A percentile compares a stretch with the other conserved stretches of the same genome.
Conservation (phyloP, 2,113 vertebrate species). For the Lophotis ruficrista region DNA sequence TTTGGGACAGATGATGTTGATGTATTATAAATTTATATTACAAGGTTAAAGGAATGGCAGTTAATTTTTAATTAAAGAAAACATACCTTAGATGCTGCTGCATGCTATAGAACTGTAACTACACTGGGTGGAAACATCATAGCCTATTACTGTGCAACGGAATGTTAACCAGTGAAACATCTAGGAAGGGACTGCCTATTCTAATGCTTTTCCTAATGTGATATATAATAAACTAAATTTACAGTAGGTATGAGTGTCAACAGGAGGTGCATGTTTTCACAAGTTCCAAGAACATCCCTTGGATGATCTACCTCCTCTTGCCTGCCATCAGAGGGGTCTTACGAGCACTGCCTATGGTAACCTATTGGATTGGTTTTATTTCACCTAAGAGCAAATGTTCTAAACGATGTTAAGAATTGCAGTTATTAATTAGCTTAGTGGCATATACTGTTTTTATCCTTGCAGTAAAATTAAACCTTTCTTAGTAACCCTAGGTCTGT, state of each 20-base stretch:
- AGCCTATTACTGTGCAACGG: not conserved
- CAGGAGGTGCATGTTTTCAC: not conserved
- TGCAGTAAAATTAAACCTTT: not conserved
- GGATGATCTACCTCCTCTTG: not conserved
- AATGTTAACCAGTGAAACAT: not conserved
- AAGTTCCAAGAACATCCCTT: not conserved
- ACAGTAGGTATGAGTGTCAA: not conserved
- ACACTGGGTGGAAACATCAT: not conserved
- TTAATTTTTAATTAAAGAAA: not conserved
- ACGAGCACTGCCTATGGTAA: accelerated
- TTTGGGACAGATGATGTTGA: not conserved
- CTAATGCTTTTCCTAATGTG: not conserved
- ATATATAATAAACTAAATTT: not conserved
- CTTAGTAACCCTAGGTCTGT: not conserved
- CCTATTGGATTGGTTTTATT: not conserved
- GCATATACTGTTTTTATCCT: not conserved
- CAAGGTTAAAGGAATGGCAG: not conserved
- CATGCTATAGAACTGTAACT: not conserved
- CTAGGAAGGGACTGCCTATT: not conserved
- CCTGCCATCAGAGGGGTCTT: not conserved
- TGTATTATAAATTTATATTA: not conserved
- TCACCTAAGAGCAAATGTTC: not conserved
- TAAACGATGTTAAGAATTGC: not conserved
- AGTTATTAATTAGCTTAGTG: not conserved
- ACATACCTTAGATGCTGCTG: not conserved